Conservation (phyloP, 1,140 invertebrate genomes). For the Saxidomus purpurata region DNA sequence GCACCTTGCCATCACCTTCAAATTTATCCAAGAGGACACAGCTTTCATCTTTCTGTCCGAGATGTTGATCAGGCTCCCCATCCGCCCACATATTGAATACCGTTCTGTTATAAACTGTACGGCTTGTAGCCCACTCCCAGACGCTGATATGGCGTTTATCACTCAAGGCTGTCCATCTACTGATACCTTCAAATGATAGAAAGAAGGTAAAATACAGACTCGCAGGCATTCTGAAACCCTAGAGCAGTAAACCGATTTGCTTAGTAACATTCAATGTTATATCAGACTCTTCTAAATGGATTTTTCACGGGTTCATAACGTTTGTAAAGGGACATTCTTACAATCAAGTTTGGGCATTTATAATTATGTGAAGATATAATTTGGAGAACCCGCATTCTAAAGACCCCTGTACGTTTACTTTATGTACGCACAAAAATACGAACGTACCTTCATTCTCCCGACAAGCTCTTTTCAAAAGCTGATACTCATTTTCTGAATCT, state of each 20-base stretch:
- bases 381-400: no score
- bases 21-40: constrained; percentile 9
- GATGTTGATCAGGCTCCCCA: not conserved
- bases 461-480: not conserved
- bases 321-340: no score
- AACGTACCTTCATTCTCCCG: not conserved
- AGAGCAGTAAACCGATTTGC: no score
- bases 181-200: not conserved
- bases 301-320: no score
- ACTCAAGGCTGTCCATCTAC: not conserved
- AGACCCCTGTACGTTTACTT: no score
- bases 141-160: not conserved
- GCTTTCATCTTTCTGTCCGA: not conserved
- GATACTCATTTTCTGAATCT: not conserved
- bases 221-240: not conserved
- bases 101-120: not conserved
- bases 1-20: not conserved
- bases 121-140: constrained; percentile 22
- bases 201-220: not conserved
- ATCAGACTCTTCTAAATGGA: no score
- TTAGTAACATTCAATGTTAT: no score
- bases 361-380: no score
- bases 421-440: no score
- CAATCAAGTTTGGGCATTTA: no score
- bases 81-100: constrained; percentile 13